Evolutionary conservation across 2,797 vertebrate species (phyloP), one percentile per base, ranked within the genome.

Genomic region (Smutsia temminckii): DNA sequence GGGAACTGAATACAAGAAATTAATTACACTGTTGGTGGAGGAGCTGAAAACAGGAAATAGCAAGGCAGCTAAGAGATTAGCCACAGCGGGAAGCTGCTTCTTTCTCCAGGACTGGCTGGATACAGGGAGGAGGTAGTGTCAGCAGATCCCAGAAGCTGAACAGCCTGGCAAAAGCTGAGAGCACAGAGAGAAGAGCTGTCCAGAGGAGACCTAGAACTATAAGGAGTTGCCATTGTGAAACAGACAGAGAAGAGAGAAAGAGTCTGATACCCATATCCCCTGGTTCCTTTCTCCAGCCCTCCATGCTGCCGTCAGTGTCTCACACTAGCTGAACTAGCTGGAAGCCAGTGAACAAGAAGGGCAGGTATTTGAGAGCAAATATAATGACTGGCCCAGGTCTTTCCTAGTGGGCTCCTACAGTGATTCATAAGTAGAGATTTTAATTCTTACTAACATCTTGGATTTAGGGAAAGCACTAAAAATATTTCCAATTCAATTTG

Each of bases 401-500:
- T 93, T 46, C 42, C 53, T 85, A 32, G 9, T 8, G 2, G n/a
- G 27, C 37, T 85, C 81, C 80, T 61, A 57, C 12, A 83, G n/a
- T 12, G 68, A 91, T 77, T 85, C 59, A 94, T 68, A 86, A 81
- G 69, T 23, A 55, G 59, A 71, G 10, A 90, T 68, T 89, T 89
- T 89, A 89, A 89, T 12, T 89, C 23, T 95, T 37, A 46, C n/a
- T 85, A 90, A 59, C 13, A 93, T 49, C 84, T 94, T 49, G 14
- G 64, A 92, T 88, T 87, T 66, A 72, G 46, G n/a, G 89, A 91
- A 95, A 57, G 13, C 37, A 84, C 55, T 59, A 71, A 91, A 34
- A 77, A n/a, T 89, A 51, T 81, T 94, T 89, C 32, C 25, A 85
- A 78, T 86, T 91, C 59, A 91, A 53, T 81, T 63, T 90, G 46